Evolutionary conservation across 2,888 invertebrate genomes (phyloP).

Genomic region (Timema podura): DNA sequence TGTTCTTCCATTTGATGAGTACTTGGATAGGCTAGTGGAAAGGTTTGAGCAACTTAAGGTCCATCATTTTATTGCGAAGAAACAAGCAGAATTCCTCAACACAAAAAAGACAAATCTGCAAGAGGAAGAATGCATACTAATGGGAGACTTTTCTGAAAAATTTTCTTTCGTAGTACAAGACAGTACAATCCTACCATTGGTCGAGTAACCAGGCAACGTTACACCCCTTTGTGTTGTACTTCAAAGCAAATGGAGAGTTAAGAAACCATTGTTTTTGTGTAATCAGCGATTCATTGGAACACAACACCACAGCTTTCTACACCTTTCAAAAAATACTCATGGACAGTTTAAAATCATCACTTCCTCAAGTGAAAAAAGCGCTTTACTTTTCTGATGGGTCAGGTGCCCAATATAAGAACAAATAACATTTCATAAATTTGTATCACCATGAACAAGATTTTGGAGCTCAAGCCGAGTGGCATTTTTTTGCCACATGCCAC

Average conservation of each 20-base stretch:
- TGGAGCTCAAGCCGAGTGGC: background rate
- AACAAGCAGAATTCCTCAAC: conserved; percentile 10
- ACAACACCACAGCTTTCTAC: background rate
- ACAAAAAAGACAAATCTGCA: conserved; percentile 6
- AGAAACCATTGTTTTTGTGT: conserved; percentile 7
- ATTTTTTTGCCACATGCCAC: conserved; percentile 11
- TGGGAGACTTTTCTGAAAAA: conserved; percentile 2
- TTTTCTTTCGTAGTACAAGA: conserved; percentile 4
- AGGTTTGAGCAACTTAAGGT: conserved; percentile 1
- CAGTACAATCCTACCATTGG: conserved; percentile 6
- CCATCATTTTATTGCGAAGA: conserved; percentile 5
- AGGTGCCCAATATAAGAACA: conserved; percentile 2
- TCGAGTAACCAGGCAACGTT: conserved; percentile 8
- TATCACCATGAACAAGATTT: conserved; percentile 10
- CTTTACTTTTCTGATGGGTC: conserved; percentile 13
- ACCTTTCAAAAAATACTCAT: conserved; percentile 9
- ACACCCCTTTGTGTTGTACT: conserved; percentile 9
- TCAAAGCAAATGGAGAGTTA: conserved; percentile 6
- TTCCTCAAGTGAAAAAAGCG: conserved; percentile 6
- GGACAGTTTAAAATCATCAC: conserved; percentile 2
- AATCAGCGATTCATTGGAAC: conserved; percentile 10
- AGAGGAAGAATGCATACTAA: conserved; percentile 9
- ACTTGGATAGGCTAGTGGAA: conserved; percentile 10
- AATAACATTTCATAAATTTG: background rate
- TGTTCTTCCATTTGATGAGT: conserved; percentile 13